These are phyloP conservation scores for Axea sp. DNA, from an alignment of 2,888 invertebrate genomes.

Conservation along the genomic window DNA sequence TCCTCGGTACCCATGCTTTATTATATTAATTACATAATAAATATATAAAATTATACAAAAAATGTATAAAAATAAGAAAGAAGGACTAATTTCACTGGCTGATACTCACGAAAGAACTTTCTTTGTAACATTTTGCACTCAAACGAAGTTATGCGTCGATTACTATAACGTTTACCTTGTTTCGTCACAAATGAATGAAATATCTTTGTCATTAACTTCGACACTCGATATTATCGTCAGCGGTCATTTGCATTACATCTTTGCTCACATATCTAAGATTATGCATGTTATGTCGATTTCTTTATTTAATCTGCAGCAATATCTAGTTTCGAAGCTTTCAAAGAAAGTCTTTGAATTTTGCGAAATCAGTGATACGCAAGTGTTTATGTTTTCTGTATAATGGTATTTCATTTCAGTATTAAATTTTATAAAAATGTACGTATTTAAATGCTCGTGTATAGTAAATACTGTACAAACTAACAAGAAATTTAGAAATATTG, in stretches of 20 bases:
- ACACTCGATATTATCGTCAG: conserved; percentile 31
- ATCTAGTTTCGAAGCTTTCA: conserved; percentile 46
- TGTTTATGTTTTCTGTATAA: conserved; percentile 1
- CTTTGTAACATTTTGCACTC: too few species aligned
- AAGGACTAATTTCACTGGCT: too few species aligned
- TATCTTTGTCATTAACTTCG: conserved; percentile 18
- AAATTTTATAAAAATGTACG: conserved; percentile 7
- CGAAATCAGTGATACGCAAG: conserved; percentile 13
- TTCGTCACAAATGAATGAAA: conserved; percentile 4
- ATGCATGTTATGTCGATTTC: conserved; percentile 46
- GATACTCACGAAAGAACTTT: too few species aligned
- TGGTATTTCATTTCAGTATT: too few species aligned
- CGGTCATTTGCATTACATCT: conserved; percentile 38
- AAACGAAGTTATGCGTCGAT: too few species aligned
- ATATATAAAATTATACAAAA: too few species aligned
- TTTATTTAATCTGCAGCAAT: conserved; percentile 36
- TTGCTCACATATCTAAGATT: conserved; percentile 32
- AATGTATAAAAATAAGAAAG: too few species aligned
- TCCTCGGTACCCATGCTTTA: too few species aligned
- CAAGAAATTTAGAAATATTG: too few species aligned
- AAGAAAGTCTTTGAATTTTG: conserved; percentile 17
- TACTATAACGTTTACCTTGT: background rate
- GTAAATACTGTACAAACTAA: too few species aligned
- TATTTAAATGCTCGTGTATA: too few species aligned
- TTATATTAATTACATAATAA: too few species aligned